phyloP scores from a whole-genome alignment of 2,888 invertebrate species.

The Spilarctia lutea region DNA sequence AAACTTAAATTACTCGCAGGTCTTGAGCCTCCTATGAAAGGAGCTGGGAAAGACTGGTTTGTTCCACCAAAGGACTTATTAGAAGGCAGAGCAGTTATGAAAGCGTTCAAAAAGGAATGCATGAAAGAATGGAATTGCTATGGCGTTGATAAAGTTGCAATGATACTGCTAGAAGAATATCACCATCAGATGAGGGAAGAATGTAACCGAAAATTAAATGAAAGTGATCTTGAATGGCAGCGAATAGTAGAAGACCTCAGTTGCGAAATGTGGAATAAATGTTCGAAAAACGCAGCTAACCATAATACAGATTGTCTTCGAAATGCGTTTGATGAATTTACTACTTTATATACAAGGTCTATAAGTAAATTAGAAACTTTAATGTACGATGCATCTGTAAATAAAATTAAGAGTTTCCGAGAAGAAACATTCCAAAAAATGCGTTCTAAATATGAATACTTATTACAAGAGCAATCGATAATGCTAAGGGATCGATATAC shows the following conservation, averaged over 20 bases:
- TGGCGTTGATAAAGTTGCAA: conserved; percentile 66
- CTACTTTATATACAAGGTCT: conserved; percentile 62
- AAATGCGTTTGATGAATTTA: conserved; percentile 67
- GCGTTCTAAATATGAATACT: conserved; percentile 58
- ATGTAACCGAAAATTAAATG: conserved; percentile 54
- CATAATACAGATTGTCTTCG: conserved; percentile 65
- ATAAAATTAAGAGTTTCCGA: conserved; percentile 63
- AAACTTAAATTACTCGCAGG: conserved; percentile 74
- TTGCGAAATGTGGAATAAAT: conserved; percentile 56
- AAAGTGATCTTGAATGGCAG: conserved; percentile 70
- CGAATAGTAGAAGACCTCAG: conserved; percentile 52
- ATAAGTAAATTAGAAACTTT: conserved; percentile 68
- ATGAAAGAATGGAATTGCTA: conserved; percentile 65
- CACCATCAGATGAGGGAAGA: conserved; percentile 59
- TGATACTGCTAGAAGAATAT: conserved; percentile 58
- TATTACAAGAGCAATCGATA: conserved; percentile 69
- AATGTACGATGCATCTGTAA: conserved; percentile 63
- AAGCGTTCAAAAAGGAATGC: conserved; percentile 66
- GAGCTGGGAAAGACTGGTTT: conserved; percentile 77
- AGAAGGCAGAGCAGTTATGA: conserved; percentile 67
- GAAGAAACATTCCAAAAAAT: conserved; percentile 62
- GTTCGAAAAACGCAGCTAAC: conserved; percentile 51
- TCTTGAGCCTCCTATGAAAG: conserved; percentile 73
- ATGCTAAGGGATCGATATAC: conserved; percentile 67
- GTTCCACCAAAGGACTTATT: conserved; percentile 71